Evolutionary conservation across 2,888 invertebrate genomes (phyloP), one percentile per base, ranked within the genome.

Genomic region (Dynastes maya): DNA sequence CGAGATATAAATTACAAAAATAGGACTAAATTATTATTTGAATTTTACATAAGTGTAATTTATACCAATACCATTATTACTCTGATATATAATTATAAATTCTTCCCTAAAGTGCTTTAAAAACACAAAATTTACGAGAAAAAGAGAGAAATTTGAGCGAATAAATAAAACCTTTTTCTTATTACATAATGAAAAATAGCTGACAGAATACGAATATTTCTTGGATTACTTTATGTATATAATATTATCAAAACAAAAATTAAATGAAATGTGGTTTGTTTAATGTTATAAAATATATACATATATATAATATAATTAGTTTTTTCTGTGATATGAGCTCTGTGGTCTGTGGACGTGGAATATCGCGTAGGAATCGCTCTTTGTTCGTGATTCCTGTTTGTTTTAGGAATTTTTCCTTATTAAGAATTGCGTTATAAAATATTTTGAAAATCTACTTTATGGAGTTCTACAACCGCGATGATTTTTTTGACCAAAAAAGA

Each of bases 21-120:
- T 64, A 65, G 53, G 37, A 77, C 80, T 83, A 80, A 82, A 83
- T 82, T 82, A 83, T 85, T 85, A 84, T 84, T 84, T 84, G 82
- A 85, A 85, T 84, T 85, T 84, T 85, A 83, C 82, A 84, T 85
- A 84, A 83, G 83, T 84, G 85, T 85, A 84, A 85, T 85, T 85
- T 85, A 83, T 85, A 85, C 85, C 85, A 84, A 81, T 81, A 81
- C 81, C 82, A 83, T 83, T 45, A 83, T 81, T 84, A 85, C 85
- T 86, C 85, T 85, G 83, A 85, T 85, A 85, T 84, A 85, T 85
- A 85, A 86, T 85, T 86, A 86, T 86, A 79, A 87, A 88, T 88
- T 88, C 88, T 89, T 88, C 89, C 89, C 89, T 88, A 88, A 88
- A 89, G 89, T 89, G 89, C 89, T 88, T 89, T 89, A 89, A 87